phyloP scores from a whole-genome alignment of 1,140 invertebrate species.

The Leptinotarsa undecemlineata region DNA sequence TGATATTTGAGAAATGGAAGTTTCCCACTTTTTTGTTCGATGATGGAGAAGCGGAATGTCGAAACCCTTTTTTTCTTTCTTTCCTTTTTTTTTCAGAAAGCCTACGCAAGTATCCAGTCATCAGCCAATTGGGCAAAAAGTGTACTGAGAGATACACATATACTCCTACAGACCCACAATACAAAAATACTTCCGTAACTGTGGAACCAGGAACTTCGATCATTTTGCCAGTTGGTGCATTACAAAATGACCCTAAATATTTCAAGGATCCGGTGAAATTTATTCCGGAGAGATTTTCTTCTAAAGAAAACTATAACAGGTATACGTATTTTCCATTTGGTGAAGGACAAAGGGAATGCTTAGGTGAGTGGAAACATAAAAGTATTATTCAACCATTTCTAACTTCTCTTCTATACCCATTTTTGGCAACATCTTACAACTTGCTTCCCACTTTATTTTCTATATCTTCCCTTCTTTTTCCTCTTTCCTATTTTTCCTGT shows the following conservation, averaged over 20 bases:
- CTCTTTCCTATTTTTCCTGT: no score
- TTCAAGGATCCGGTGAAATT: slow-evolving; percentile 11
- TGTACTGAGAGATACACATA: slow-evolving; percentile 24
- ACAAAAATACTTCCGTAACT: slow-evolving; percentile 14
- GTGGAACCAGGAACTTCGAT: slow-evolving; percentile 12
- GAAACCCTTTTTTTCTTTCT: no score
- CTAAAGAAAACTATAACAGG: background rate
- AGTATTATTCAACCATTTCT: no score
- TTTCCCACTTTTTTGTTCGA: no score
- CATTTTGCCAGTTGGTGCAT: background rate
- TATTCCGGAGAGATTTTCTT: slow-evolving; percentile 23
- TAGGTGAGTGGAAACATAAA: slow-evolving; percentile 11
- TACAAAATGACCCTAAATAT: slow-evolving; percentile 23
- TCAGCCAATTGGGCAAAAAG: background rate
- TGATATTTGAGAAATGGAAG: no score
- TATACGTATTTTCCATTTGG: slow-evolving; percentile 21
- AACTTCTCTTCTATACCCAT: no score
- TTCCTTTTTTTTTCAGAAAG: slow-evolving; percentile 11
- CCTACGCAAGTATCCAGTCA: slow-evolving; percentile 4
- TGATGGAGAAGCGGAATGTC: no score
- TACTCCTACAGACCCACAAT: slow-evolving; percentile 9
- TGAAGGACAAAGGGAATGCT: slow-evolving; percentile 18
- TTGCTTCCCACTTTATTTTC: no score
- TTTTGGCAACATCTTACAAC: no score
- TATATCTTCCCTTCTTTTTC: no score